Evolutionary conservation across 2,888 invertebrate species (phyloP), one percentile per base, ranked within the genome.

Genomic region (Scelioninae gen. 1): DNA sequence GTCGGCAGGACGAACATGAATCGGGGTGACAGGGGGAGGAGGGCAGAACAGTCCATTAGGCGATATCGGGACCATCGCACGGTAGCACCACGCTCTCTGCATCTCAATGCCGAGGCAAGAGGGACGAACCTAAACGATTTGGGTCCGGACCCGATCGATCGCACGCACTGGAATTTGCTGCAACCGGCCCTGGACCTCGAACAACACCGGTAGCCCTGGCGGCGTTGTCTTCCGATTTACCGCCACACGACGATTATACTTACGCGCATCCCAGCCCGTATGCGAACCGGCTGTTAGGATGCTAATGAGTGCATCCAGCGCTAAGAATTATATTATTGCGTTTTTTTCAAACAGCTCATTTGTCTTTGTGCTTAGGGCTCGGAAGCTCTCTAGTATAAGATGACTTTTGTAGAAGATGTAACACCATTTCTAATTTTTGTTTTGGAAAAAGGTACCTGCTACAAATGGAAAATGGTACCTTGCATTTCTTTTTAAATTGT

Each of bases 61-160:
- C 91, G 91, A 90, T 92, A 92, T 92, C 92, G 90, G 91, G 91
- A 91, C 89, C 91, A 92, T 92, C 92, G 92, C 92, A 92, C 92
- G 91, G 92, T 92, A 92, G 92, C 92, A 91, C 90, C 91, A 91
- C 90, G 91, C 88, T 92, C 90, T 91, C 92, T 91, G 92, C 92
- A 92, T 92, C 91, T 92, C 92, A 92, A 92, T 91, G 92, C 89
- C 82, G 82, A 84, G 68, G 84, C 75, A 72, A 85, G 86, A 88
- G 88, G 88, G 86, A 84, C 86, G 87, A 86, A 86, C 86, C 69
- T 83, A 85, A 88, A 78, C 82, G 83, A 86, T 86, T 86, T 78
- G 80, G 85, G 86, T 80, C 84, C 85, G 82, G 84, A 83, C 82
- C 84, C 83, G 87, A 88, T 86, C 83, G 84, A 85, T 86, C 79